Evolutionary conservation across 2,888 invertebrate genomes (phyloP), one percentile per base, ranked within the genome.

Genomic region (Zootermopsis nevadensis): DNA sequence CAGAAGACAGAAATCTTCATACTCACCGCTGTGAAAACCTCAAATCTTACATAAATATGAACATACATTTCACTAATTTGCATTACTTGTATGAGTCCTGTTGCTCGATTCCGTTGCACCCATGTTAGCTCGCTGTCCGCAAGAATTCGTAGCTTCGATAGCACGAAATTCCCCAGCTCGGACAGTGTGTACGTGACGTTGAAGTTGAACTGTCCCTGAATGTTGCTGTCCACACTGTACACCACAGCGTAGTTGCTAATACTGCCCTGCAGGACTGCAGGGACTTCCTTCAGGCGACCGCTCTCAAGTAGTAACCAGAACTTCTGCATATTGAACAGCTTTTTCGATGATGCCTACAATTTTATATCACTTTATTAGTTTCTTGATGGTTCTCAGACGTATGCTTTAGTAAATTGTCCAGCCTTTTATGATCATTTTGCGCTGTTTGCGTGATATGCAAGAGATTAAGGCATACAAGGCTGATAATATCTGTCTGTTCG

Each of bases 241-340:
- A 77, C 55, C 3, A 24, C 55, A 19, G 1, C 31, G n/a, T 31
- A 55, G 24, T 1, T 76, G 12, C 30, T 53, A 31, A 30, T 55
- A 3, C 15, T 30, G 15, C 33, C 31, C 7, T 31, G 22, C 22
- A 12, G 10, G 19, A 31, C 55, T 12, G 24, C n/a, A 10, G 33
- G n/a, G 2, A 53, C 48, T 19, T 27, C 48, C 15, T 4, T 24
- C 10, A 27, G 24, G 8, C 33, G 6, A n/a, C 72, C 72, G 24
- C 55, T 60, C 60, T 81, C 79, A 8, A 83, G 12, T 3, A 83
- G 8, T 24, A 83, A 35, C 83, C 83, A 83, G 66, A 74, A 60
- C 22, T 66, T 55, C 24, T 80, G 83, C 31, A 83, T 33, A 31
- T 48, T 79, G 48, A 83, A 83, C 19, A 30, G 60, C 60, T 80